These are phyloP conservation scores for Mimas tiliae DNA, from an alignment of 2,888 invertebrate species.

Conservation along the genomic window DNA sequence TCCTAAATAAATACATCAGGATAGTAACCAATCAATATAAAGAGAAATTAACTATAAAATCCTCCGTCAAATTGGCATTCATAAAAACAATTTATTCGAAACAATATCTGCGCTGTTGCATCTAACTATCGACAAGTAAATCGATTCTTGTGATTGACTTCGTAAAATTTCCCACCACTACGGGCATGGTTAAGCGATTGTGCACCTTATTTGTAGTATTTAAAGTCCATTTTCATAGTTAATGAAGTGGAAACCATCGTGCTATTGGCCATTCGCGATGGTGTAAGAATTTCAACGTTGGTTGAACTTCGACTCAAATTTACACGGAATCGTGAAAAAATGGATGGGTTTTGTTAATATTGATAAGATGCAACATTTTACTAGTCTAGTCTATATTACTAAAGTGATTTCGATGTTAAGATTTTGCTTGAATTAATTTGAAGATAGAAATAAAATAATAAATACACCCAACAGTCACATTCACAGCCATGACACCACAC, in stretches of 20 bases:
- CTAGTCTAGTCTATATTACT: no score
- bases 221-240: slow-evolving; percentile 35
- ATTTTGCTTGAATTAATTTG: no score
- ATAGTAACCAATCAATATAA: background rate
- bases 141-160: slow-evolving; percentile 59
- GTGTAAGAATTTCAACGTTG: slow-evolving; percentile 55
- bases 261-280: slow-evolving; percentile 47
- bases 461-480: no score
- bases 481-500: no score
- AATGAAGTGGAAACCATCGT: slow-evolving; percentile 36
- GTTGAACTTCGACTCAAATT: slow-evolving; percentile 40
- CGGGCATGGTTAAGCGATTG: background rate
- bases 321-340: background rate
- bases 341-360: slow-evolving; percentile 8
- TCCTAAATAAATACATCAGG: no score
- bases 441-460: no score
- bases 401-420: no score
- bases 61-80: slow-evolving; percentile 34
- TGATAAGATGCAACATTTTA: no score
- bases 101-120: slow-evolving; percentile 41
- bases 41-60: background rate
- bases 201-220: background rate
- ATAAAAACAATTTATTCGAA: slow-evolving; percentile 37
- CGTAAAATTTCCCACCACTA: slow-evolving; percentile 31
- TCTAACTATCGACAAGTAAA: slow-evolving; percentile 48